A percentile compares a stretch with the other conserved stretches of the same genome.
These are phyloP conservation scores for Stenodera caucasica DNA, from an alignment of 2,888 invertebrate species.

Conservation along the genomic window DNA sequence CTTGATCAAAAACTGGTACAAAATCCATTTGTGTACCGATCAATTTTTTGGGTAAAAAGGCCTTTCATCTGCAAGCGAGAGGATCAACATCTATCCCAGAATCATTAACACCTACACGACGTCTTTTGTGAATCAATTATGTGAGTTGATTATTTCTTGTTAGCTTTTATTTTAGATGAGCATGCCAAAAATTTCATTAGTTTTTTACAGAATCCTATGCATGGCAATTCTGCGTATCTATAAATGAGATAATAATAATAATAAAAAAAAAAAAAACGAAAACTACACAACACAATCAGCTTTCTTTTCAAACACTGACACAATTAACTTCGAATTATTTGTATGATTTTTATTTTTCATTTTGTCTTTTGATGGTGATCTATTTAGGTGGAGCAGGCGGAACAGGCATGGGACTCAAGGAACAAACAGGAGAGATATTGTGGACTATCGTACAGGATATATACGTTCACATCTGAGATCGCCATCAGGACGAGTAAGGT, in stretches of 20 bases:
- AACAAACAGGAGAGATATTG: conserved; percentile 64
- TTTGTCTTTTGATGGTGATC: conserved; percentile 33
- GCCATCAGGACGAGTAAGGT: conserved; percentile 91
- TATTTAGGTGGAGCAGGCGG: conserved; percentile 84
- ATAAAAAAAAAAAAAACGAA: too few relatives aligned
- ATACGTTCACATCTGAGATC: conserved; percentile 90
- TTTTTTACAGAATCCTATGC: too few relatives aligned
- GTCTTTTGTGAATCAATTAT: conserved; percentile 41
- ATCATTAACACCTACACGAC: conserved; percentile 50
- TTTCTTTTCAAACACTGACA: too few relatives aligned
- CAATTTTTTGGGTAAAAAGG: conserved; percentile 38
- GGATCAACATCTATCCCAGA: conserved; percentile 50
- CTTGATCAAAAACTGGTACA: conserved; percentile 25
- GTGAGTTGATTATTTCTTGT: conserved; percentile 34
- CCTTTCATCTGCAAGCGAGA: conserved; percentile 51
- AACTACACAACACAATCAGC: too few relatives aligned
- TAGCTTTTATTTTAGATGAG: conserved; percentile 4
- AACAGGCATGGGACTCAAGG: conserved; percentile 62
- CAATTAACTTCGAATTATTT: too few relatives aligned
- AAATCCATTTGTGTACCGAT: conserved; percentile 23
- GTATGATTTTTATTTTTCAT: conserved; percentile 5
- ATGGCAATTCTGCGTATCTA: too few relatives aligned
- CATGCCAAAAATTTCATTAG: too few relatives aligned
- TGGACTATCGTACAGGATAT: conserved; percentile 84
- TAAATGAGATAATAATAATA: too few relatives aligned